Percentiles rank a stretch among this genome's conserved stretches.
Conservation (phyloP, 1,140 invertebrate genomes). For the Argopecten irradians region DNA sequence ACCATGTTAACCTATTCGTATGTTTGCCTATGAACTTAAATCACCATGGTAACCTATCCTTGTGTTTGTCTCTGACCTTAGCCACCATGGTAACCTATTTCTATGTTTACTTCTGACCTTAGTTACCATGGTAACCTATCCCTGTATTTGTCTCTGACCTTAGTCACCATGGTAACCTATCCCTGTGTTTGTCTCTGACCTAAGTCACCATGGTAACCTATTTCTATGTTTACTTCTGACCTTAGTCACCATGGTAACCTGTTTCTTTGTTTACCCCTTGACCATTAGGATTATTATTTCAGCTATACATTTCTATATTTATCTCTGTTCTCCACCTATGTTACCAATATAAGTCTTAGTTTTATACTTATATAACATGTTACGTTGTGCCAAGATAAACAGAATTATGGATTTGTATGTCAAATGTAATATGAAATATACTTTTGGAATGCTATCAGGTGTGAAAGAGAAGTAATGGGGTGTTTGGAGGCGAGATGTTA, state of each 20-base stretch:
- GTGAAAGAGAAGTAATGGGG: not conserved
- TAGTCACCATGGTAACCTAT: not conserved
- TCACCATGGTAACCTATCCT: no score
- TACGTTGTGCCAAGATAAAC: not conserved
- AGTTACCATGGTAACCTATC: no score
- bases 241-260: not conserved
- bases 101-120: no score
- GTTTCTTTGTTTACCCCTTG: no score
- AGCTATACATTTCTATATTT: no score
- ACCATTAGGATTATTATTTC: not conserved
- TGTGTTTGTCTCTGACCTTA: no score
- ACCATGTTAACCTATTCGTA: not conserved
- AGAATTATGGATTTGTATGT: slow-evolving; percentile 18
- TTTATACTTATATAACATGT: no score
- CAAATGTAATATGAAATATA: not conserved
- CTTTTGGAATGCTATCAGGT: not conserved
- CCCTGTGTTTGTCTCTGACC: not conserved
- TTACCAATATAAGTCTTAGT: no score
- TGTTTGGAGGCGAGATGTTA: not conserved
- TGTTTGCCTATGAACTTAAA: not conserved
- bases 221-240: not conserved
- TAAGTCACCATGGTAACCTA: not conserved
- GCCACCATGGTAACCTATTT: slow-evolving; percentile 80
- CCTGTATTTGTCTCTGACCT: not conserved
- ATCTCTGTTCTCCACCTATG: no score